phyloP scores from a whole-genome alignment of 1,140 invertebrate species.

The Papilio helenus region DNA sequence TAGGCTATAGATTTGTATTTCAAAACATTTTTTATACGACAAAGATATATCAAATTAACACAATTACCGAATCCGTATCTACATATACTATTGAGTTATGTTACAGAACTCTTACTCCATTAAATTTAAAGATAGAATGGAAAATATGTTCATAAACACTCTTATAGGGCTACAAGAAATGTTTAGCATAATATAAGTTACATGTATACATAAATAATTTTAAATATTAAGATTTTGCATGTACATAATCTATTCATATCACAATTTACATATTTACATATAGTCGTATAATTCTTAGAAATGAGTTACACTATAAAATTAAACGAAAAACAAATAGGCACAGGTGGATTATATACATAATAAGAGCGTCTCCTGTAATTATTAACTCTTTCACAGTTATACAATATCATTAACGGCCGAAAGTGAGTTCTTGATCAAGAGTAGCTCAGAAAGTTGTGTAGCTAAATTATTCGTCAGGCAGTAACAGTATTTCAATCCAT shows the following conservation, averaged over 20 bases:
- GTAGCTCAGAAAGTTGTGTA: neutral
- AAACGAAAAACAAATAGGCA: constrained; percentile 27
- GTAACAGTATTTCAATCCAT: constrained; percentile 35
- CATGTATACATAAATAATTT: constrained; percentile 15
- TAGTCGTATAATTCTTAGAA: constrained; percentile 22
- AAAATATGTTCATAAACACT: constrained; percentile 17
- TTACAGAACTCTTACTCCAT: constrained; percentile 6
- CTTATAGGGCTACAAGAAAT: constrained; percentile 25
- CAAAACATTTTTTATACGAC: constrained; percentile 28
- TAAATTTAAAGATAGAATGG: constrained; percentile 12
- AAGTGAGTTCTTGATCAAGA: neutral
- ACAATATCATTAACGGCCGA: neutral
- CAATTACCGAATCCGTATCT: neutral
- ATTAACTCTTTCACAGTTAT: neutral
- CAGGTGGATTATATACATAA: constrained; percentile 21
- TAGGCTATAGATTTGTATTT: neutral
- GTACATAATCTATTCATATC: constrained; percentile 19
- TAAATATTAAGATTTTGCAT: constrained; percentile 8
- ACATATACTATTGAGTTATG: neutral
- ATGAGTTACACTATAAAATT: constrained; percentile 14
- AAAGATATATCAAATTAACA: constrained; percentile 17
- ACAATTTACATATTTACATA: constrained; percentile 66
- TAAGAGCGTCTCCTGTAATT: constrained; percentile 30
- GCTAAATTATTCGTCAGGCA: constrained; percentile 28
- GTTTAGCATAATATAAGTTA: constrained; percentile 22